Evolutionary conservation across 2,113 vertebrate species (phyloP), one percentile per base, ranked within the genome.

Genomic region (Amblyopsis rosae): DNA sequence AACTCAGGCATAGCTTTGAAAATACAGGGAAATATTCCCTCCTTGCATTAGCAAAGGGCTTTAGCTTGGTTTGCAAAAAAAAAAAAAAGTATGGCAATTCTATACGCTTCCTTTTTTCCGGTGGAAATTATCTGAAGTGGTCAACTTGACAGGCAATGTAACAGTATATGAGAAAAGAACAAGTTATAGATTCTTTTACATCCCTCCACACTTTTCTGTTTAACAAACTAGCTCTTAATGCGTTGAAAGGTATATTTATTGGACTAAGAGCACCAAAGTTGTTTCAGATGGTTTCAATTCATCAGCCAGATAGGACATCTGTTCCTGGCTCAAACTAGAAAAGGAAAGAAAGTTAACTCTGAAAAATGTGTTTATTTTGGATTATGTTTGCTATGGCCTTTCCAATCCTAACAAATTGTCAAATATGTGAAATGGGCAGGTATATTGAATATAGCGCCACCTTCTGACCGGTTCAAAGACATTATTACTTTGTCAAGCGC

Each of bases 221-320:
- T 80, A 76, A 87, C 83, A 89, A 88, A 87, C 90, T 89, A 88
- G 87, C 89, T 89, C 83, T 89, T 81, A 83, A 92, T 11, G 91
- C 91, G 94, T 93, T 96, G 94, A 96, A 95, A 96, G 92, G 88
- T 93, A 91, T 95, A 96, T 96, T 96, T 96, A 95, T 95, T 95
- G 92, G 90, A 93, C 91, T 93, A 90, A 88, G 80, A 88, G 90
- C 92, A 71, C 86, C 90, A 92, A 92, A 95, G 93, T 95, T 95
- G 92, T 95, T 96, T 95, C 95, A 96, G 94, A 95, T 98, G 96
- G 95, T 96, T 97, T 93, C 80, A 90, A 94, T 96, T 96, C 92
- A 80, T 93, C 90, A 89, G 90, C 92, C 89, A 88, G 91, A 87
- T 93, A 90, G 84, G 88, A 94, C 95, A 96, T 96, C 96, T 96